phyloP scores from a whole-genome alignment of 2,113 vertebrate species.

The Anseranas semipalmata region DNA sequence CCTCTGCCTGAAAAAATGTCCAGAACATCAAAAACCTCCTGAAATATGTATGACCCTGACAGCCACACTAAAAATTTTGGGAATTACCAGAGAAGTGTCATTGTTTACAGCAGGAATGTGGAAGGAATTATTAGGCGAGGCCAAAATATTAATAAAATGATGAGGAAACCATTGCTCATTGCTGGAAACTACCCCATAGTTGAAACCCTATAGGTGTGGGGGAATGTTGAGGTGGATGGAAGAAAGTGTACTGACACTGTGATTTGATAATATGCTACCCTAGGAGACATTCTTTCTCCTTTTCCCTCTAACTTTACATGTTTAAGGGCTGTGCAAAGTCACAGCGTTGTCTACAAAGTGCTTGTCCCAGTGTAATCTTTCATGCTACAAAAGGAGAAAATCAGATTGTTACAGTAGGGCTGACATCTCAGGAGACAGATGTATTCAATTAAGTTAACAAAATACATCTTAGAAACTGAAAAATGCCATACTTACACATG shows the following conservation, averaged over 20 bases:
- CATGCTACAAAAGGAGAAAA: neutral
- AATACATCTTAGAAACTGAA: neutral
- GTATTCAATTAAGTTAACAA: neutral
- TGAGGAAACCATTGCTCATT: neutral
- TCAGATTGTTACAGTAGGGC: accelerated
- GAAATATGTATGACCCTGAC: neutral
- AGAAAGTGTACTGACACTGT: neutral
- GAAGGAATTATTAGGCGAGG: neutral
- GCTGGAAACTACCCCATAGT: constrained; percentile 22
- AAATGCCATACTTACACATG: accelerated
- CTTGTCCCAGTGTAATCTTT: neutral
- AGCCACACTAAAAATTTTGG: neutral
- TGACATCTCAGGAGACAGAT: neutral
- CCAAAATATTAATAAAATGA: neutral
- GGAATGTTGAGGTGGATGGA: neutral
- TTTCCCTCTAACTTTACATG: neutral
- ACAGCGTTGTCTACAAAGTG: neutral
- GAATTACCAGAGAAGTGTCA: constrained; percentile 47
- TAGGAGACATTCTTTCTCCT: neutral
- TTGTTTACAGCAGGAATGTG: neutral
- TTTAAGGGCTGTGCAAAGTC: neutral
- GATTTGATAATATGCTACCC: neutral
- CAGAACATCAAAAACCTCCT: neutral
- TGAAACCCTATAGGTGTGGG: neutral
- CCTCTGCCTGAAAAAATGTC: neutral